A percentile compares a stretch with the other conserved stretches of the same genome.
Evolutionary conservation across 2,888 invertebrate species (phyloP).

Genomic region (Mythimna ferrago): DNA sequence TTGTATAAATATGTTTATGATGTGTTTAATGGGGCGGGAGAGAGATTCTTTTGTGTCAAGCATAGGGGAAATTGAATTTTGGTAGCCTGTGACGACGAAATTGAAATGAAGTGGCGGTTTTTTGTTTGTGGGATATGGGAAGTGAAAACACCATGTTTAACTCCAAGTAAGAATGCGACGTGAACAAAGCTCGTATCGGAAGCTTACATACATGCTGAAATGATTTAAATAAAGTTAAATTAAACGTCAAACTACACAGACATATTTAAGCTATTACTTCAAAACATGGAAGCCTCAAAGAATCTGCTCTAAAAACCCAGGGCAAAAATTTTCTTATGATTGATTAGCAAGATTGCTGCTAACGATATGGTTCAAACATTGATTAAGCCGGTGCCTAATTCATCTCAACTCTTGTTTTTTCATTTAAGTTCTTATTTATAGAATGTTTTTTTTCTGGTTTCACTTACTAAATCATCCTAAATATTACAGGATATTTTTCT

Average conservation of each 20-base stretch:
- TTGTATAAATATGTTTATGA: conserved; percentile 61
- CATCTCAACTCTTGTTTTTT: no score
- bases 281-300: not conserved
- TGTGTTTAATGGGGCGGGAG: conserved; percentile 66
- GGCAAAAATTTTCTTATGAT: no score
- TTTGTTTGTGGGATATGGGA: not conserved
- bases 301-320: not conserved
- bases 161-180: not conserved
- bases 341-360: no score
- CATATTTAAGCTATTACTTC: no score
- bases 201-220: not conserved
- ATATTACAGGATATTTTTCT: no score
- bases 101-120: conserved; percentile 28
- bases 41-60: conserved; percentile 63
- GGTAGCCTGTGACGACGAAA: conserved; percentile 21
- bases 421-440: no score
- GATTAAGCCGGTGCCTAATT: no score
- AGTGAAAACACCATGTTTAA: not conserved
- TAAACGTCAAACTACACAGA: not conserved
- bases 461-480: no score
- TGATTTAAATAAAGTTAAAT: no score
- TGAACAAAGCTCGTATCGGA: not conserved
- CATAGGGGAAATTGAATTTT: conserved; percentile 53
- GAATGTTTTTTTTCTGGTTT: no score
- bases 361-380: no score